A percentile compares a stretch with the other conserved stretches of the same genome.
Evolutionary conservation across 64 coral and sea anemone genomes (phyloP).

Genomic region (Montipora efflorescens): DNA sequence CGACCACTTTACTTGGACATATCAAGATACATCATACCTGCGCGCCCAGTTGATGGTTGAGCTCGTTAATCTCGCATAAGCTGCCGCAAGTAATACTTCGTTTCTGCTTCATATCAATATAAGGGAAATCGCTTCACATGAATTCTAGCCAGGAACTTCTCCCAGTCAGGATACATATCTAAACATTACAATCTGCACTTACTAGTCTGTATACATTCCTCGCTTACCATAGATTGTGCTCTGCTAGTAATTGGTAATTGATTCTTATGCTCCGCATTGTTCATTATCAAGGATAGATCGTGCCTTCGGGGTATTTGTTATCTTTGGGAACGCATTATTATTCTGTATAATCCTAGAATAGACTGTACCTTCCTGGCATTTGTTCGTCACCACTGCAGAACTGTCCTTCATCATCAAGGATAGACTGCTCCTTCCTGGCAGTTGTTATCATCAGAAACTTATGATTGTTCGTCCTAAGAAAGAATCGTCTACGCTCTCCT

Average conservation of each 20-base stretch:
- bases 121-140: background rate
- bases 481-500: background rate
- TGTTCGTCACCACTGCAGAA: background rate
- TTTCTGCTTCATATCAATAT: background rate
- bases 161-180: background rate
- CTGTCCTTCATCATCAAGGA: background rate
- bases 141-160: background rate
- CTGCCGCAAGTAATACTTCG: background rate
- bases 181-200: background rate
- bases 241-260: background rate
- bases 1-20: constrained; percentile 2
- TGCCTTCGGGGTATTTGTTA: background rate
- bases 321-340: background rate
- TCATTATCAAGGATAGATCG: background rate
- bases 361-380: background rate
- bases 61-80: constrained; percentile 5
- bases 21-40: constrained; percentile 1
- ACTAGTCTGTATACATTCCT: background rate
- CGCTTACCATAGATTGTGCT: constrained; percentile 3
- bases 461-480: background rate
- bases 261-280: background rate
- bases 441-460: background rate
- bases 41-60: constrained; percentile 23
- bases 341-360: background rate
- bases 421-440: background rate